These are phyloP conservation scores for Sceloporus undulatus DNA, from an alignment of 2,113 vertebrate species.

Conservation along the genomic window DNA sequence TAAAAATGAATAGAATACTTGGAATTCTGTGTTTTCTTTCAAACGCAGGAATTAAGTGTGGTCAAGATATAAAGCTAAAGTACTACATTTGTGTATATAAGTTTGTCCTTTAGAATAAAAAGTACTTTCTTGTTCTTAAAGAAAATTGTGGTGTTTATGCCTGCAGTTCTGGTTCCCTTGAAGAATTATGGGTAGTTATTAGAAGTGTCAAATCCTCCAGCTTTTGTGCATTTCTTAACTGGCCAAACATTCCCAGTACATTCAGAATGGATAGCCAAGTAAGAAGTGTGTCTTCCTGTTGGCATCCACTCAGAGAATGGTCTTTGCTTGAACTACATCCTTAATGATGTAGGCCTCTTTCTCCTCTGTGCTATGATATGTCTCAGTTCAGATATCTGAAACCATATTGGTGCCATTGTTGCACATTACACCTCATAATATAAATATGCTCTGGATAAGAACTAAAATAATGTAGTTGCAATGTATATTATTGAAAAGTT, in stretches of 20 bases:
- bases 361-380: not conserved
- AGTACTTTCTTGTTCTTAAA: conserved; percentile 24
- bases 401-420: not conserved
- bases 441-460: not conserved
- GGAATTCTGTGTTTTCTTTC: conserved; percentile 46
- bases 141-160: not conserved
- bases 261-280: not conserved
- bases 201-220: not conserved
- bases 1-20: not conserved
- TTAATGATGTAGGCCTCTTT: not conserved
- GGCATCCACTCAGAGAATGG: too few species aligned
- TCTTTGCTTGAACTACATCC: not conserved
- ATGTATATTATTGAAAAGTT: not conserved
- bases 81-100: conserved; percentile 12
- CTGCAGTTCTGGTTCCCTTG: not conserved
- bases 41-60: conserved; percentile 42
- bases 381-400: not conserved
- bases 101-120: not conserved
- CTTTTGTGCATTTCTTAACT: not conserved
- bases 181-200: not conserved
- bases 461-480: not conserved
- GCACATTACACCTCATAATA: not conserved
- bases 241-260: not conserved
- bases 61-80: conserved; percentile 42
- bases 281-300: not conserved